Evolutionary conservation across 2,113 vertebrate genomes (phyloP), one percentile per base, ranked within the genome.

Genomic region (Neopipo cinnamomea): DNA sequence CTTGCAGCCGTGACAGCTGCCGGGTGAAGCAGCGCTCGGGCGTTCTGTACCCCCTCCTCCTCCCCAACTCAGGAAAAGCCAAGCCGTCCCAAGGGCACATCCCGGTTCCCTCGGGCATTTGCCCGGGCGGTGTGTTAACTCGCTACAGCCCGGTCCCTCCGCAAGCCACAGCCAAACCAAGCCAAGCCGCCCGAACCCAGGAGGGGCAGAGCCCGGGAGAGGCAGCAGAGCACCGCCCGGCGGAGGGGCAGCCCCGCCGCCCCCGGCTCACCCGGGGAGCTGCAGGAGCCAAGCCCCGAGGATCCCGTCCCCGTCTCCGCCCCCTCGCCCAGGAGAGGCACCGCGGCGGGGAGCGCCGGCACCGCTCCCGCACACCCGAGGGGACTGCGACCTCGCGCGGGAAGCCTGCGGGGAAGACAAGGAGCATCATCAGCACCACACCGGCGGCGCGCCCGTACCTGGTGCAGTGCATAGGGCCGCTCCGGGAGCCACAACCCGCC

Each of bases 401-500:
- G 6, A 33, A 25, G 23, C 19, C 25, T 27, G 2, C 2, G 5
- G 4, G 16, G 16, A 27, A n/a, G 22, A 25, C 37, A 4, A 8
- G 19, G 12, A 6, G n/a, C n/a, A n/a, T n/a, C n/a, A n/a, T n/a
- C n/a, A n/a, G n/a, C n/a, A n/a, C n/a, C n/a, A n/a, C n/a, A n/a
- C n/a, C n/a, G 30, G 31, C 15, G 5, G 21, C 9, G 10, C 8
- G 4, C 1, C 49, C 89, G 6, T 96, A 96, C 95, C 95, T 96
- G 79, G 83, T 3, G 14, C 93, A 76, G 8, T 80, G 28, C 88
- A 89, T 80, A 6, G 1, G 1, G 2, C 35, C 70, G 0, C 0
- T 4, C 74, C n/a, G 0, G 2, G 39, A 10, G 3, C 37, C 35
- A 23, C 9, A 1, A 1, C 44, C 6, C 49, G 0, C 61, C 22